These are phyloP conservation scores for Mystacornis crossleyi DNA, from an alignment of 2,113 vertebrate species.

Conservation along the genomic window DNA sequence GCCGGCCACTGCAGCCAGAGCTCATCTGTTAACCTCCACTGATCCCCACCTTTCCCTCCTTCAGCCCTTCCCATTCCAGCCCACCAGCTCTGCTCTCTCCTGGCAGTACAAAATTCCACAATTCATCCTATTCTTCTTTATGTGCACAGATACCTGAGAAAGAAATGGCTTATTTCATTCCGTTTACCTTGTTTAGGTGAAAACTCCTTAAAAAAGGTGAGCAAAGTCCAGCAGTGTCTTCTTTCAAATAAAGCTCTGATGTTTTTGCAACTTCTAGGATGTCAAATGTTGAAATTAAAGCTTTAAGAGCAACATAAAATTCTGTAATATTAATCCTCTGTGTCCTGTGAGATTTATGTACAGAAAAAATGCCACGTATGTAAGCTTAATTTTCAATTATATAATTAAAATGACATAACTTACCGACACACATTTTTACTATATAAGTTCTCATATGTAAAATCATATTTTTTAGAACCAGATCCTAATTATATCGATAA, in stretches of 20 bases:
- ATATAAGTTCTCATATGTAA: not conserved
- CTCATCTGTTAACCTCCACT: not conserved
- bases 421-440: not conserved
- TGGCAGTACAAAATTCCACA: not conserved
- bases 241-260: not conserved
- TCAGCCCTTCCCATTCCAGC: not conserved
- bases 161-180: not conserved
- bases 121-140: not conserved
- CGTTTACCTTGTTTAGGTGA: not conserved
- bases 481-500: constrained; percentile 6
- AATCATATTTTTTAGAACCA: not conserved
- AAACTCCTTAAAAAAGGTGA: not conserved
- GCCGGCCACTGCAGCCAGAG: not conserved
- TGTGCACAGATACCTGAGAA: not conserved
- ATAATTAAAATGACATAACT: not conserved
- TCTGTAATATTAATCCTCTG: not conserved
- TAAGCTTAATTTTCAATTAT: not conserved
- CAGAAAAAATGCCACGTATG: not conserved
- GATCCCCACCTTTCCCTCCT: not conserved
- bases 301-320: not conserved
- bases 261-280: not conserved
- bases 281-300: not conserved
- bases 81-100: not conserved
- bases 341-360: not conserved
- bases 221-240: not conserved